Percentiles rank a stretch among this genome's conserved stretches.
These are phyloP conservation scores for Anorthoa munda DNA, from an alignment of 2,888 invertebrate species.

Conservation along the genomic window DNA sequence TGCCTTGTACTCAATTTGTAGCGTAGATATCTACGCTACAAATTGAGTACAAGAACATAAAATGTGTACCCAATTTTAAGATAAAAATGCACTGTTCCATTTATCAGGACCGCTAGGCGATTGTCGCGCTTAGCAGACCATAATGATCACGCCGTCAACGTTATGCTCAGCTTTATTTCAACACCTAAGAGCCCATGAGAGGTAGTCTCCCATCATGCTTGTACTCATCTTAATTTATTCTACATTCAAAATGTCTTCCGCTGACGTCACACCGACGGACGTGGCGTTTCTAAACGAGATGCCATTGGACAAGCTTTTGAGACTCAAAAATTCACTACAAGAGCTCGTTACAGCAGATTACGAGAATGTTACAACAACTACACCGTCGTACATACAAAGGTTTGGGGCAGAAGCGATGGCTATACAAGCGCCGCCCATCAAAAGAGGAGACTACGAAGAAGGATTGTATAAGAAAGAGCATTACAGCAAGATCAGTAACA, in stretches of 20 bases:
- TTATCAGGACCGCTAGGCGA: conserved; percentile 75
- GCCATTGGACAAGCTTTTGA: conserved; percentile 93
- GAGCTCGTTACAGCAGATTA: conserved; percentile 76
- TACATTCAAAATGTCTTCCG: conserved; percentile 65
- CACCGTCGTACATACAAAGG: conserved; percentile 75
- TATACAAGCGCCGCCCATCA: conserved; percentile 80
- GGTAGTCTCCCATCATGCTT: conserved; percentile 76
- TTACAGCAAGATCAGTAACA: conserved; percentile 93
- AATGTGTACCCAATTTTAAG: conserved; percentile 25
- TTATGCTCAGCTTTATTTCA: conserved; percentile 67
- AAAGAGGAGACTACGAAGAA: conserved; percentile 88
- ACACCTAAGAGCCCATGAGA: conserved; percentile 67
- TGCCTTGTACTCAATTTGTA: not conserved
- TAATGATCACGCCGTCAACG: conserved; percentile 72
- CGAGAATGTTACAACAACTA: conserved; percentile 75
- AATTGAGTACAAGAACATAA: not conserved
- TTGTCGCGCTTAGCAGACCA: conserved; percentile 83
- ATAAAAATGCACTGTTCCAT: conserved; percentile 42
- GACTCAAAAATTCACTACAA: conserved; percentile 89
- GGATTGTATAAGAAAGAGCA: conserved; percentile 85
- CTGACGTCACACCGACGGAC: conserved; percentile 78
- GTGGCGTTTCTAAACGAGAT: conserved; percentile 92
- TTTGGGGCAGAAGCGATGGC: conserved; percentile 88
- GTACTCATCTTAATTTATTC: conserved; percentile 66
- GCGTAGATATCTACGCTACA: not conserved